These are phyloP conservation scores for Sprattus sprattus DNA, from an alignment of 2,113 vertebrate genomes.

Conservation along the genomic window DNA sequence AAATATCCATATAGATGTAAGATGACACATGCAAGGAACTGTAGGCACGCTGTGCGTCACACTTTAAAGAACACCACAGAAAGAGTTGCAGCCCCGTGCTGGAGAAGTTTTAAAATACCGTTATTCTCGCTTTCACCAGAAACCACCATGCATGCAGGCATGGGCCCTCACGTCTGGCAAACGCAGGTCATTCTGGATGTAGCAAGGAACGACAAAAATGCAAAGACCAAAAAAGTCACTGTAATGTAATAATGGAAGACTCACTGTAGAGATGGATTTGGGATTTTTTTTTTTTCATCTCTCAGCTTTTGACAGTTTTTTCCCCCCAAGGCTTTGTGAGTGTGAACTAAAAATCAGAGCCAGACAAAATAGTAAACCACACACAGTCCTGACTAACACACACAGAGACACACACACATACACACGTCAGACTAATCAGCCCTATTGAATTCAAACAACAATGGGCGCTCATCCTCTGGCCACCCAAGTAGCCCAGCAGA, in stretches of 20 bases:
- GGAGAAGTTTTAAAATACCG: neutral
- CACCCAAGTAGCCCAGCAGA: slow-evolving; percentile 71
- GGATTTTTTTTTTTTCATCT: slow-evolving; percentile 1
- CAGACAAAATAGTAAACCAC: slow-evolving; percentile 10
- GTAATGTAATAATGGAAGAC: neutral
- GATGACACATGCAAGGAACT: slow-evolving; percentile 27
- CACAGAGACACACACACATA: slow-evolving; percentile 47
- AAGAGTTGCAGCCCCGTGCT: neutral
- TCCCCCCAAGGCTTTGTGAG: neutral
- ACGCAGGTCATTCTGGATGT: slow-evolving; percentile 30
- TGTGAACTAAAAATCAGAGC: slow-evolving; percentile 1
- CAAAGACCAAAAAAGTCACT: neutral
- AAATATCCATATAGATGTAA: slow-evolving; percentile 20
- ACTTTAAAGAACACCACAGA: neutral
- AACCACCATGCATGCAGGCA: neutral
- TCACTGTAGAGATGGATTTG: neutral
- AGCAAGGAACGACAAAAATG: slow-evolving; percentile 3
- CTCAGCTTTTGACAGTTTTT: neutral
- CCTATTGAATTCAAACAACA: slow-evolving; percentile 74
- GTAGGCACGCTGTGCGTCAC: neutral
- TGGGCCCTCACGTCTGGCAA: neutral
- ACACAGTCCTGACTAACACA: slow-evolving; percentile 1
- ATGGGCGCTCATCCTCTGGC: slow-evolving; percentile 68
- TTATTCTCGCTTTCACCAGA: neutral
- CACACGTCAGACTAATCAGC: slow-evolving; percentile 68